Conservation (phyloP, 92 coral and sea anemone species). For the Heliopora coerulea region DNA sequence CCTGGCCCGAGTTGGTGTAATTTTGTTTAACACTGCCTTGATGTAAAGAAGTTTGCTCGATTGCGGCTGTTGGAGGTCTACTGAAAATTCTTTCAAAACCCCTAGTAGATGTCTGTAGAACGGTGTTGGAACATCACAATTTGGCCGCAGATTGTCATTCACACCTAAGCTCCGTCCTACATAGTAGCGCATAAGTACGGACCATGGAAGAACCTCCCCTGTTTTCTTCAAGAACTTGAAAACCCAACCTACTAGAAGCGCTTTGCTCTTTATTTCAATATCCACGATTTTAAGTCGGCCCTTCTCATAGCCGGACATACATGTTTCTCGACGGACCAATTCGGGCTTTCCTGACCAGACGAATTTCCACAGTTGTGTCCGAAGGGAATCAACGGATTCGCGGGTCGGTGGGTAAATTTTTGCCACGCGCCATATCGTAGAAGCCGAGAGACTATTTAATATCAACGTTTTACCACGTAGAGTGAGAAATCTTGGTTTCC, state of each 20-base stretch:
- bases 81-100: neutral
- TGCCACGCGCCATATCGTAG: conserved; percentile 39
- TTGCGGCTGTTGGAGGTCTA: neutral
- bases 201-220: neutral
- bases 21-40: neutral
- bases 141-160: neutral
- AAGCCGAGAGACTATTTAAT: conserved; percentile 23
- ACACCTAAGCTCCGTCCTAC: neutral
- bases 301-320: neutral
- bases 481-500: too few species aligned
- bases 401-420: conserved; percentile 19
- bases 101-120: neutral
- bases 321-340: conserved; percentile 1
- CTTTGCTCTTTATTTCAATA: neutral
- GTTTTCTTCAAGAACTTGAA: neutral
- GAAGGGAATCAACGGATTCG: neutral
- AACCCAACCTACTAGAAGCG: neutral
- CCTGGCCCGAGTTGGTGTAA: neutral
- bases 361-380: conserved; percentile 4
- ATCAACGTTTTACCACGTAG: conserved; percentile 42
- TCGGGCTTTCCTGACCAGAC: conserved; percentile 22
- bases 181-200: neutral
- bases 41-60: neutral
- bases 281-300: neutral
- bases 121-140: neutral